Evolutionary conservation across 2,113 vertebrate genomes (phyloP).

Genomic region (Alethe diademata): DNA sequence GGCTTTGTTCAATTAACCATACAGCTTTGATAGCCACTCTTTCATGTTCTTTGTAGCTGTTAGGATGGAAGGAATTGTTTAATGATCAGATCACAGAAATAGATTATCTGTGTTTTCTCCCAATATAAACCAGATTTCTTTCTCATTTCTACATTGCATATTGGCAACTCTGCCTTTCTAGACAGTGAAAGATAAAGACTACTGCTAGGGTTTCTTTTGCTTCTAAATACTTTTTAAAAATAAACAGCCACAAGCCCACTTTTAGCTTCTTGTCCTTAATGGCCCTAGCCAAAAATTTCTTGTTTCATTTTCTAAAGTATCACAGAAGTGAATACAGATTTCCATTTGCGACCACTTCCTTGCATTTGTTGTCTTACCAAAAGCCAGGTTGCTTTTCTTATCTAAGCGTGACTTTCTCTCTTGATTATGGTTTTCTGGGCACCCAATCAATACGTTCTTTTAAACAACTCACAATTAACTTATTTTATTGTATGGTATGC

Average conservation of each 20-base stretch:
- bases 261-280: background rate
- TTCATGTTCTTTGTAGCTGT: background rate
- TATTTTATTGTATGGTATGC: background rate
- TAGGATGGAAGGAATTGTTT: background rate
- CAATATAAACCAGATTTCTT: background rate
- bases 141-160: background rate
- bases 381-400: background rate
- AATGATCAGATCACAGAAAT: background rate
- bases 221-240: background rate
- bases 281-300: background rate
- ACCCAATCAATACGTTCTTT: background rate
- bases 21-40: background rate
- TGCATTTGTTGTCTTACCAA: background rate
- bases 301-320: background rate
- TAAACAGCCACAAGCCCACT: background rate
- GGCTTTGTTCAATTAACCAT: background rate
- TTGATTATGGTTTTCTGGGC: background rate
- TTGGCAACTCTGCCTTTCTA: background rate
- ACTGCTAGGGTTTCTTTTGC: background rate
- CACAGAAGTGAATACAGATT: background rate
- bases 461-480: background rate
- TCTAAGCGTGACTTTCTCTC: background rate
- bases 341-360: background rate
- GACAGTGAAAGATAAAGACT: background rate
- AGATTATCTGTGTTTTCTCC: background rate